Evolutionary conservation across 2,888 invertebrate species (phyloP).

Genomic region (Tortricodes alternella): DNA sequence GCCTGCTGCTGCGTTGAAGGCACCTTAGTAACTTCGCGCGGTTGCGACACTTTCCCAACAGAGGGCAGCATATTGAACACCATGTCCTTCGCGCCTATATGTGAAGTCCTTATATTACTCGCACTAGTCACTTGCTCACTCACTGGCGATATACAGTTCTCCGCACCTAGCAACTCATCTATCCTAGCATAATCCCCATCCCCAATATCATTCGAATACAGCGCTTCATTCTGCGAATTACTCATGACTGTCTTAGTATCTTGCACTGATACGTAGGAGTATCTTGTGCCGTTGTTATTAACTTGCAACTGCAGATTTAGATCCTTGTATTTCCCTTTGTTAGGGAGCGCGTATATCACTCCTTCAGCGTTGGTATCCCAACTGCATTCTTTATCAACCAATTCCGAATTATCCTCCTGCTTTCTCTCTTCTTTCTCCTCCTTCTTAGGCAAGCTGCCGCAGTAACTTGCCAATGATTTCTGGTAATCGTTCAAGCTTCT

Average conservation of each 20-base stretch:
- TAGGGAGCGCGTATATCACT: conserved; percentile 77
- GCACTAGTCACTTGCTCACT: conserved; percentile 49
- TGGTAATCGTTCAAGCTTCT: conserved; percentile 76
- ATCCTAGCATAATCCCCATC: conserved; percentile 77
- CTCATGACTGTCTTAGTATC: conserved; percentile 76
- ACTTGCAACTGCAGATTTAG: conserved; percentile 75
- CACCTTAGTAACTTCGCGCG: conserved; percentile 65
- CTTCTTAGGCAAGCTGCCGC: conserved; percentile 54
- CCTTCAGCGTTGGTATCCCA: conserved; percentile 82
- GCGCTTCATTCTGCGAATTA: conserved; percentile 72
- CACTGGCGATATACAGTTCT: conserved; percentile 74
- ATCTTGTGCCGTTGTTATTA: conserved; percentile 74
- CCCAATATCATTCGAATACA: conserved; percentile 69
- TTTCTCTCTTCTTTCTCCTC: conserved; percentile 56
- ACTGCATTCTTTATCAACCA: conserved; percentile 82
- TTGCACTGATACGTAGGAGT: conserved; percentile 75
- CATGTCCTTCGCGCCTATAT: conserved; percentile 61
- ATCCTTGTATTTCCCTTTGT: conserved; percentile 79
- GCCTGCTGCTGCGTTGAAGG: conserved; percentile 62
- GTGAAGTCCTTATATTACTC: conserved; percentile 69
- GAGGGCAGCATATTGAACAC: conserved; percentile 71
- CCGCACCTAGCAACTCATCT: conserved; percentile 69
- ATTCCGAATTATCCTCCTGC: conserved; percentile 69
- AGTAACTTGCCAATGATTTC: conserved; percentile 65
- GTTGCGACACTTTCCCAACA: conserved; percentile 68